Conservation (phyloP, 2,113 vertebrate species). For the Onychostoma macrolepis region DNA sequence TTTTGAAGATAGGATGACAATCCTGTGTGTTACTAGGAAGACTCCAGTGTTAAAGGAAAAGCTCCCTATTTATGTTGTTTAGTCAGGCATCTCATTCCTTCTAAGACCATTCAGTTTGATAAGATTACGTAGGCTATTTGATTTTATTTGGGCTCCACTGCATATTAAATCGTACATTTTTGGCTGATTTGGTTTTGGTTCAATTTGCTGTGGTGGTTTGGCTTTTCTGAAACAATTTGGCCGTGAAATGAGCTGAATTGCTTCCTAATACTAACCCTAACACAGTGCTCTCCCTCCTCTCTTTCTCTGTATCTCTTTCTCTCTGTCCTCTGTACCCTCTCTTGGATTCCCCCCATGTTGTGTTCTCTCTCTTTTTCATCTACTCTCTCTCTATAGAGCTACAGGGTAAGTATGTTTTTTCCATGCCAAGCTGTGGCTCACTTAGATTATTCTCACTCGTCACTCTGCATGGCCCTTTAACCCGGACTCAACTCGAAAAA, state of each 20-base stretch:
- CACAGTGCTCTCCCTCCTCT: slow-evolving; percentile 67
- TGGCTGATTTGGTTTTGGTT: slow-evolving; percentile 21
- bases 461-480: slow-evolving; percentile 29
- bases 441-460: slow-evolving; percentile 15
- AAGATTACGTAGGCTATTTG: slow-evolving; percentile 17
- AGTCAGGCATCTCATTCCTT: not conserved
- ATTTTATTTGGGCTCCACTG: not conserved
- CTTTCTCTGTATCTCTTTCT: slow-evolving; percentile 50
- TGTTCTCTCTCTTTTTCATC: slow-evolving; percentile 33
- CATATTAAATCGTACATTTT: not conserved
- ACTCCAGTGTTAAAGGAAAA: slow-evolving; percentile 41
- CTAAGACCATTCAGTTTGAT: not conserved
- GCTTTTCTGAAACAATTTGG: slow-evolving; percentile 58
- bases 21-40: slow-evolving; percentile 69
- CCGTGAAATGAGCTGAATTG: slow-evolving; percentile 67
- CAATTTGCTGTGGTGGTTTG: slow-evolving; percentile 60
- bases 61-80: not conserved
- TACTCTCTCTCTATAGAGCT: slow-evolving; percentile 69
- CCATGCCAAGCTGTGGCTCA: slow-evolving; percentile 26
- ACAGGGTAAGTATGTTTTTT: slow-evolving; percentile 75
- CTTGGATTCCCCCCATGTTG: slow-evolving; percentile 55
- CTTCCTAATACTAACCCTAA: slow-evolving; percentile 77
- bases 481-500: not conserved
- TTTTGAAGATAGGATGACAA: slow-evolving; percentile 53
- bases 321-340: slow-evolving; percentile 43